Conservation (phyloP, 2,797 vertebrate genomes). For the Bradypodion ventrale region DNA sequence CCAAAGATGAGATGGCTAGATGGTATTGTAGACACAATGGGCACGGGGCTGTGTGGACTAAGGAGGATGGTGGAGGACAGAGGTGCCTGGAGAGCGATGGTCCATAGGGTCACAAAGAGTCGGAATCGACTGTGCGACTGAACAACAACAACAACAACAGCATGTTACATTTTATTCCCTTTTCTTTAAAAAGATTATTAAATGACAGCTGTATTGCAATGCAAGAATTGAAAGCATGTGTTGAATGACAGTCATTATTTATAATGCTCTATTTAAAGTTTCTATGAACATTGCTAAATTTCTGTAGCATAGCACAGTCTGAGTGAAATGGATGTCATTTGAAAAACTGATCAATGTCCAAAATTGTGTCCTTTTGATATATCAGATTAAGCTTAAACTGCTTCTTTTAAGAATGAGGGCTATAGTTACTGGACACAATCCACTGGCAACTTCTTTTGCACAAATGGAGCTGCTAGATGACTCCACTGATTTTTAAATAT, state of each 20-base stretch:
- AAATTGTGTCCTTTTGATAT: background rate
- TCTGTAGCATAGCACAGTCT: background rate
- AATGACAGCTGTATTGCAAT: background rate
- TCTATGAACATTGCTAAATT: conserved; percentile 7
- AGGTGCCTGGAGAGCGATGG: no score
- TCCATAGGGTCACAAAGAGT: no score
- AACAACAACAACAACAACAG: no score
- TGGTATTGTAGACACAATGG: no score
- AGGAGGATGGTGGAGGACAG: no score
- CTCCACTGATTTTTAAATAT: no score
- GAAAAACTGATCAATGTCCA: background rate
- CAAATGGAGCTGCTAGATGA: background rate
- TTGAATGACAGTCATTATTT: conserved; percentile 22
- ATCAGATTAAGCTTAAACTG: background rate
- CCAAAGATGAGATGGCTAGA: no score
- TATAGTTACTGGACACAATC: no score
- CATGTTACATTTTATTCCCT: background rate
- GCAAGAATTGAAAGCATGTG: background rate
- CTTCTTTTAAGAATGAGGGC: background rate
- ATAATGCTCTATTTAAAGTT: background rate
- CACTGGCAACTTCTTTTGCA: background rate
- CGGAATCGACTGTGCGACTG: no score
- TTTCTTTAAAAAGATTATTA: background rate
- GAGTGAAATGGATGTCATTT: background rate
- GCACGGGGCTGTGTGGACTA: no score